A percentile compares a stretch with the other conserved stretches of the same genome.
These are phyloP conservation scores for Ophiodon elongatus DNA, from an alignment of 2,113 vertebrate genomes.

Conservation along the genomic window DNA sequence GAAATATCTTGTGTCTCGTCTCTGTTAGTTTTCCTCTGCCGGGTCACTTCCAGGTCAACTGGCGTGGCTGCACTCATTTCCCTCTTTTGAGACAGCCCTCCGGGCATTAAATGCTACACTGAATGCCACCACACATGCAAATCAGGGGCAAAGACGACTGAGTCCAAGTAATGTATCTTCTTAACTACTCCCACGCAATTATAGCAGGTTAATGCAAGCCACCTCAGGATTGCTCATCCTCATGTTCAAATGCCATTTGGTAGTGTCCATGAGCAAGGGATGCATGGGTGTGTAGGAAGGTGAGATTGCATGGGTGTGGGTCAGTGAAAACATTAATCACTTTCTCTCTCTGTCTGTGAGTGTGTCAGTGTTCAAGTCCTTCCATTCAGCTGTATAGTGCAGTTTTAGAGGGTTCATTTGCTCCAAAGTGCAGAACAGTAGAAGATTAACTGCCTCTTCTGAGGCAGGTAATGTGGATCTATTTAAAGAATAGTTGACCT, in stretches of 20 bases:
- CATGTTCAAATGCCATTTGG: conserved; percentile 40
- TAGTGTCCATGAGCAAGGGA: conserved; percentile 26
- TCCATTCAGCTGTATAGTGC: conserved; percentile 40
- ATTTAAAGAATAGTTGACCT: conserved; percentile 44
- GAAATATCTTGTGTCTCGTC: conserved; percentile 28
- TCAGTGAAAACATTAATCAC: conserved; percentile 58
- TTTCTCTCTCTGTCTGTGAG: conserved; percentile 28
- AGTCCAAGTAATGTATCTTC: conserved; percentile 73
- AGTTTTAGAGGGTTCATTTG: conserved; percentile 37
- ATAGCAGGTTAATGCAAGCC: conserved; percentile 76
- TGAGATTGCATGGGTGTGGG: conserved; percentile 41
- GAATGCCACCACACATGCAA: conserved; percentile 54
- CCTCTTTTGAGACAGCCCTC: conserved; percentile 35
- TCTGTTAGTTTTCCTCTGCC: conserved; percentile 15
- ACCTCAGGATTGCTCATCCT: conserved; percentile 57
- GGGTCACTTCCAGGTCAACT: conserved; percentile 49
- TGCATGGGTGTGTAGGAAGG: conserved; percentile 37
- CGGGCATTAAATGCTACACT: conserved; percentile 38
- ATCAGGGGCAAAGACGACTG: conserved; percentile 51
- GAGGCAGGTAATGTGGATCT: conserved; percentile 37
- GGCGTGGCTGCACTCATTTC: conserved; percentile 23
- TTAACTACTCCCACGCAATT: conserved; percentile 79
- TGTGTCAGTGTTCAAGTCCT: conserved; percentile 20
- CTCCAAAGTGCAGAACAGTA: conserved; percentile 26
- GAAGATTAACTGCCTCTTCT: conserved; percentile 46